Evolutionary conservation across 2,888 invertebrate genomes (phyloP).

Genomic region (Aphodius sticticus): DNA sequence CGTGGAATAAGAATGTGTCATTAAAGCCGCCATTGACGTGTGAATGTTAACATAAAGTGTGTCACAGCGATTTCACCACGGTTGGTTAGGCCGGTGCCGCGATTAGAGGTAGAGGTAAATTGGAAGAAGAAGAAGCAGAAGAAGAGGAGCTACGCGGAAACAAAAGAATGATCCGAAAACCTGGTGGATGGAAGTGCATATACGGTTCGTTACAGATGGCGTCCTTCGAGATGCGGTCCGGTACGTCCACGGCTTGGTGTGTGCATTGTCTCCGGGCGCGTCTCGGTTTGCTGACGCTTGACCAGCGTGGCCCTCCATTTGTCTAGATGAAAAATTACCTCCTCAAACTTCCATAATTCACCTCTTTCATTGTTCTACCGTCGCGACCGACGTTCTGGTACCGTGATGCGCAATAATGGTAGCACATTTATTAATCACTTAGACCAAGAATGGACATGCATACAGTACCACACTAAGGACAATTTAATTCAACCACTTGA

Average conservation of each 20-base stretch:
- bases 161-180: conserved; percentile 15
- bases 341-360: conserved; percentile 21
- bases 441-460: conserved; percentile 8
- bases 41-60: conserved; percentile 52
- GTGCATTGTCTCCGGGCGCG: conserved; percentile 21
- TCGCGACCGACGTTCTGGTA: background rate
- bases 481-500: conserved; percentile 12
- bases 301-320: conserved; percentile 18
- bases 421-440: conserved; percentile 22
- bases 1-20: conserved; percentile 56
- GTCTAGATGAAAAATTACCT: conserved; percentile 25
- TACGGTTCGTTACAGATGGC: conserved; percentile 18
- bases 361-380: conserved; percentile 19
- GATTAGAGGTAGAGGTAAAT: background rate
- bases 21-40: conserved; percentile 54
- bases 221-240: conserved; percentile 24
- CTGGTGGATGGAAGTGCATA: conserved; percentile 10
- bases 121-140: background rate
- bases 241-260: conserved; percentile 13
- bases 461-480: background rate
- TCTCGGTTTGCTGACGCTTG: conserved; percentile 23
- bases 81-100: conserved; percentile 29
- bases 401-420: conserved; percentile 14
- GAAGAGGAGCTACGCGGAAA: background rate
- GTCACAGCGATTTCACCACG: conserved; percentile 36